These are phyloP conservation scores for Lepidotrigona ventralis DNA, from an alignment of 1,140 invertebrate species.

Conservation along the genomic window DNA sequence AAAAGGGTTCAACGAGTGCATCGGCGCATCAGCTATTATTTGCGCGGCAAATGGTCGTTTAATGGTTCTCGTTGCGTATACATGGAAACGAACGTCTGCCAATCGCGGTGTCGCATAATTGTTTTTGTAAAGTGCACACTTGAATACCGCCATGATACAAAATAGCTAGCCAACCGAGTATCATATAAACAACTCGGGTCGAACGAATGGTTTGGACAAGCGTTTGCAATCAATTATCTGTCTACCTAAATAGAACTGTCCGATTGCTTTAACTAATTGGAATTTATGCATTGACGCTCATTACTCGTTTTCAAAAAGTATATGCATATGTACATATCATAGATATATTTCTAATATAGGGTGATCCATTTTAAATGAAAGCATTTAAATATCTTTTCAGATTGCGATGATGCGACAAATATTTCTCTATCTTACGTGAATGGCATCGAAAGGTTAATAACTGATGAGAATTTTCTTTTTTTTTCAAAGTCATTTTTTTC, in stretches of 20 bases:
- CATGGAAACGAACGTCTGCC: conserved; percentile 41
- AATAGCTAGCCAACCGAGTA: background rate
- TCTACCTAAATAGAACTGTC: background rate
- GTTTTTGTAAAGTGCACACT: conserved; percentile 37
- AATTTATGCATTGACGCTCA: background rate
- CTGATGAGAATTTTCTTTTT: no score
- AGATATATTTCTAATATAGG: no score
- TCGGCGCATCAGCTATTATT: conserved; percentile 60
- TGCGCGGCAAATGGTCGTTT: conserved; percentile 62
- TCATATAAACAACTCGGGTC: background rate
- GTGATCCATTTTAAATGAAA: no score
- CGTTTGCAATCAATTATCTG: background rate
- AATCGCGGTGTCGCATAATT: conserved; percentile 31
- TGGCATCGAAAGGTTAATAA: no score
- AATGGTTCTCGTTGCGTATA: conserved; percentile 56
- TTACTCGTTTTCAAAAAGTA: background rate
- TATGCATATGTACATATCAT: no score
- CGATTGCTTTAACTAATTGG: background rate
- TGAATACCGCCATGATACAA: background rate
- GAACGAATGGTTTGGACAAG: background rate
- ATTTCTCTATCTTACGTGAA: no score
- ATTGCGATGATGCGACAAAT: no score
- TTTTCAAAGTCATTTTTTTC: no score
- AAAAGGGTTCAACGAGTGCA: conserved; percentile 43
- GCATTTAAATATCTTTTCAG: no score